Evolutionary conservation across 2,113 vertebrate genomes (phyloP).

Genomic region (Leptodactylus fuscus): DNA sequence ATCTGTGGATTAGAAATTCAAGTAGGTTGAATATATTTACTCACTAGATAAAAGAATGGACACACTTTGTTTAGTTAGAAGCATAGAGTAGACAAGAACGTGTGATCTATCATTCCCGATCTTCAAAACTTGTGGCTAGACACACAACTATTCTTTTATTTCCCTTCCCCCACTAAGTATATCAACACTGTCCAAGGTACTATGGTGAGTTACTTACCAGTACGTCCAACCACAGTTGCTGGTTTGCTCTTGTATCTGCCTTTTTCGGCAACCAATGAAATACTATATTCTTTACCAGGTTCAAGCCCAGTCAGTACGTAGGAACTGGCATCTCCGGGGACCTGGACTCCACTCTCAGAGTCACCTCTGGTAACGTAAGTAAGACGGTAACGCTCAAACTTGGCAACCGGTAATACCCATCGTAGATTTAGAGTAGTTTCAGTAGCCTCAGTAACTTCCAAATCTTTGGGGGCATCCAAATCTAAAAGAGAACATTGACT

Average conservation of each 20-base stretch:
- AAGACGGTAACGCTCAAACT: conserved; percentile 87
- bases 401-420: conserved; percentile 87
- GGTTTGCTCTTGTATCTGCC: conserved; percentile 86
- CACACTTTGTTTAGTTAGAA: not conserved
- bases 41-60: not conserved
- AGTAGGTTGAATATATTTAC: conserved; percentile 4
- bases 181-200: not conserved
- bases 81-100: not conserved
- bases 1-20: conserved; percentile 11
- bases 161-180: no score
- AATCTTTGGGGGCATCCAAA: conserved; percentile 87
- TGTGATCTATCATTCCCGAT: no score
- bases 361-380: conserved; percentile 72
- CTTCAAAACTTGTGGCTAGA: not conserved
- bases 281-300: conserved; percentile 82
- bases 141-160: not conserved
- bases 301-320: conserved; percentile 77
- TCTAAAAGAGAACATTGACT: conserved; percentile 70
- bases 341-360: conserved; percentile 72
- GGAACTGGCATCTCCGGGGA: conserved; percentile 77
- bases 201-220: conserved; percentile 77
- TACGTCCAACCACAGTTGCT: conserved; percentile 75
- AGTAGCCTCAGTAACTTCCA: conserved; percentile 78
- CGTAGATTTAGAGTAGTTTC: conserved; percentile 83
- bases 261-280: conserved; percentile 85